A percentile compares a stretch with the other conserved stretches of the same genome.
phyloP scores from a whole-genome alignment of 2,113 vertebrate genomes.

The Plestiodon gilberti region DNA sequence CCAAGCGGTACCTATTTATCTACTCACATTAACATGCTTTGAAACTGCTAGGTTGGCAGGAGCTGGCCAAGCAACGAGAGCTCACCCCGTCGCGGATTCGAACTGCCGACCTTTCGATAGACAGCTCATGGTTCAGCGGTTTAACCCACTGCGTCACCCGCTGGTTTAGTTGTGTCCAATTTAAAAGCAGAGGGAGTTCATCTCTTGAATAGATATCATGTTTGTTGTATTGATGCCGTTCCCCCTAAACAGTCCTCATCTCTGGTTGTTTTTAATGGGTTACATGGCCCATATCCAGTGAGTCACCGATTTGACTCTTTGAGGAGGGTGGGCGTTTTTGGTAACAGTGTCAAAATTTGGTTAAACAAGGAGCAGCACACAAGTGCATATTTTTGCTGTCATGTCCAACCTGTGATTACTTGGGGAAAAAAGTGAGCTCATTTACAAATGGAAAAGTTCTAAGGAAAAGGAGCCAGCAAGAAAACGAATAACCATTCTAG shows the following conservation, averaged over 20 bases:
- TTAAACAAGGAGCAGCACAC: conserved; percentile 37
- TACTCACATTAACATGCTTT: too few relatives aligned
- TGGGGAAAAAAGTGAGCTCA: conserved; percentile 60
- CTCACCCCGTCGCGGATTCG: too few relatives aligned
- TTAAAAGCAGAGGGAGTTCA: not conserved
- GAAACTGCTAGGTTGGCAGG: too few relatives aligned
- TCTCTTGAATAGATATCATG: not conserved
- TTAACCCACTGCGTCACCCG: too few relatives aligned
- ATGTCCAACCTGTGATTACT: conserved; percentile 44
- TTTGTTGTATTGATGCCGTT: not conserved
- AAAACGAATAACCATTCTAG: conserved; percentile 53
- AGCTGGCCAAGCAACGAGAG: too few relatives aligned
- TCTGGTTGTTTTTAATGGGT: not conserved
- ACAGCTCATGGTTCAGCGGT: too few relatives aligned
- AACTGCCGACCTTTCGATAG: too few relatives aligned
- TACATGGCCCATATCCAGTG: not conserved
- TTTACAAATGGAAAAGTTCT: conserved; percentile 39
- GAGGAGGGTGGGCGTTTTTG: not conserved
- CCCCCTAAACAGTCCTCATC: not conserved
- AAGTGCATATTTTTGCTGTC: not conserved
- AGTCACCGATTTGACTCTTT: not conserved
- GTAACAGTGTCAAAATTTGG: conserved; percentile 27
- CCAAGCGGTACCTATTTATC: too few relatives aligned
- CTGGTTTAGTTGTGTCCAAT: too few relatives aligned
- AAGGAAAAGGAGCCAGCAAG: conserved; percentile 48